Base-by-base conservation (phyloP, 1,140 invertebrate genomes). In the Zaprionus nigranus region DNA sequence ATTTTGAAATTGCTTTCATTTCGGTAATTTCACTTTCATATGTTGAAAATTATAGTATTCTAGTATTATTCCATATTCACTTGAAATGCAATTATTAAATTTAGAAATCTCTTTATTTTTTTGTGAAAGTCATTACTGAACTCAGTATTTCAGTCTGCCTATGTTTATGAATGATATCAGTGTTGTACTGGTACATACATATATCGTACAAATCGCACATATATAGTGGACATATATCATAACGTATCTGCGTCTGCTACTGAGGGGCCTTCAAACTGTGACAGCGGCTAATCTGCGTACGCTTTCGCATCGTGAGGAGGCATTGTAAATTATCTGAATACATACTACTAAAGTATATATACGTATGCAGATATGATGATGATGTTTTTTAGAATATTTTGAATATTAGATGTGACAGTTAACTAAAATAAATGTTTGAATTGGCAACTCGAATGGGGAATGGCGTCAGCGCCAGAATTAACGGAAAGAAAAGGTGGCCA, bases 401-500 rank as follows among this genome's bases (percentile, higher is more conserved):
- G 64, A 83, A 81, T 75, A 83, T 70, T 65, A 22, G 34, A 62
- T 84, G 81, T 74, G 84, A 90, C 85, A 87, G 74, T 62, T 77
- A 71, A 74, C 43, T 43, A 68, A 80, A 72, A 72, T 53, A 75
- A 58, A 78, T 78, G 65, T 57, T 70, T 9, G 68, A 51, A 70
- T 78, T 75, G 81, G 65, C 72, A 72, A 69, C 72, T 51, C 56
- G 46, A 60, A 65, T 40, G 4, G 13, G 62, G 63, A 38, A 83
- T 86, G 79, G 82, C 90, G 90, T 92, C 90, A 92, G 90, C 70
- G 81, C 82, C 90, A 82, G 75, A 85, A 91, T 87, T 92, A 90
- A 90, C 78, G 34, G 20, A 56, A 46, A 24, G 57, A 46, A 51
- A 24, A 51, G 20, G 46, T 49, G 46, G n/a, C 53, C 54, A 24